Evolutionary conservation across 2,797 vertebrate genomes (phyloP), one percentile per base, ranked within the genome.

Genomic region (Tapera naevia): DNA sequence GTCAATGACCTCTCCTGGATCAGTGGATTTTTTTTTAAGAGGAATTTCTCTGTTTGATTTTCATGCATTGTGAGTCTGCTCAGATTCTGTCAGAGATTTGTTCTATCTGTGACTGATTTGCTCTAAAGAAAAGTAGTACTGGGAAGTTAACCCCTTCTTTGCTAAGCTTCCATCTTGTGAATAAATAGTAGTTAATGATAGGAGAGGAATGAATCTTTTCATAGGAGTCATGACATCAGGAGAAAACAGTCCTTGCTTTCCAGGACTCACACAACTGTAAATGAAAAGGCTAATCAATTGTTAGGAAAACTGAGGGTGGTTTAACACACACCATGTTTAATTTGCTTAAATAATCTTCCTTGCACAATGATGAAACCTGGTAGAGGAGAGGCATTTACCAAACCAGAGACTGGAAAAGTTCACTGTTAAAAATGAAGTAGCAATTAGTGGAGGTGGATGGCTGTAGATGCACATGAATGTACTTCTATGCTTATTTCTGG

Each of bases 31-130:
- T 32, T 86, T n/a, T 71, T 5, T 5, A 18, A 58, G n/a, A 71
- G 37, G 86, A 88, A 91, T 33, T 10, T 90, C 73, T 84, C 39
- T 76, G 13, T 91, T 94, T 94, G 88, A 88, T 86, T 96, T 81
- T 93, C 70, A 84, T 53, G 75, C 56, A 1, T 66, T 60, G 48
- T 2, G 21, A 86, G 45, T 64, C 78, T 58, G 12, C 51, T 81
- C 62, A 33, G 58, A 69, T 86, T 86, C 87, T 93, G 37, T 61
- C 82, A 89, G 76, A 64, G 66, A 70, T 84, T 79, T 43, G 37
- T 72, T 86, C 90, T 67, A 62, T 35, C 14, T 91, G 65, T 86
- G 76, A 81, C 54, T 88, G 86, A 39, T 35, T 79, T 75, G 33
- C 54, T 95, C 95, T 22, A 72, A 78, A 72, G 10, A 54, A 73